Evolutionary conservation across 2,888 invertebrate genomes (phyloP), one percentile per base, ranked within the genome.

Genomic region (Digitonthophagus gazella): DNA sequence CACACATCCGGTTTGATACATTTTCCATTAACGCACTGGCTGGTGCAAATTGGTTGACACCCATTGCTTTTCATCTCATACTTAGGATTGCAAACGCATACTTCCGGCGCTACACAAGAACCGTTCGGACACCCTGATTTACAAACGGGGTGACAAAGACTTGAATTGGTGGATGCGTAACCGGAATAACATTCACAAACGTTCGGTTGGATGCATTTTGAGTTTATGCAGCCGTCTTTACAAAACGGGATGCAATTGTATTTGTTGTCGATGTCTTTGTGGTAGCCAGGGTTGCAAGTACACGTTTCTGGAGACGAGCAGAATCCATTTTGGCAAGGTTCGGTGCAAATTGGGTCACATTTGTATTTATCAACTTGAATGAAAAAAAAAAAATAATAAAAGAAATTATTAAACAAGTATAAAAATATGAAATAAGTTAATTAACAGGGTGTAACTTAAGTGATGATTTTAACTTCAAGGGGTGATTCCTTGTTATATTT

Each of bases 1-100:
- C 89, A 89, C 0, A 79, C 80, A 72, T 88, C 85, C 0, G 84
- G 83, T 0, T 69, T 74, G 2, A 72, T 63, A 71, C 82, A 83
- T 4, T 76, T 76, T 0, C 84, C 84, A 70, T 86, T 81, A 1
- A 72, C 71, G 71, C 86, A 86, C 3, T 75, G 73, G 0, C 76
- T 64, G 1, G 67, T 64, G 64, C 76, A 77, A 56, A 83, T 28
- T 0, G 73, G 73, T 15, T 71, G 65, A 58, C 74, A 74, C 1
- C 19, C 44, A 8, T 14, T 11, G 58, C 22, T 28, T 3, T 54
- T 57, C 20, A 15, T 56, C 5, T 55, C 18, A 58, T 72, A 75
- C 58, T 22, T 2, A 1, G 56, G 15, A 20, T 72, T 65, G 57
- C 74, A 74, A 6, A 66, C 22, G 16, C 73, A 74, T 1, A 71